Evolutionary conservation across 2,797 vertebrate species (phyloP).

Genomic region (Lepus townsendii): DNA sequence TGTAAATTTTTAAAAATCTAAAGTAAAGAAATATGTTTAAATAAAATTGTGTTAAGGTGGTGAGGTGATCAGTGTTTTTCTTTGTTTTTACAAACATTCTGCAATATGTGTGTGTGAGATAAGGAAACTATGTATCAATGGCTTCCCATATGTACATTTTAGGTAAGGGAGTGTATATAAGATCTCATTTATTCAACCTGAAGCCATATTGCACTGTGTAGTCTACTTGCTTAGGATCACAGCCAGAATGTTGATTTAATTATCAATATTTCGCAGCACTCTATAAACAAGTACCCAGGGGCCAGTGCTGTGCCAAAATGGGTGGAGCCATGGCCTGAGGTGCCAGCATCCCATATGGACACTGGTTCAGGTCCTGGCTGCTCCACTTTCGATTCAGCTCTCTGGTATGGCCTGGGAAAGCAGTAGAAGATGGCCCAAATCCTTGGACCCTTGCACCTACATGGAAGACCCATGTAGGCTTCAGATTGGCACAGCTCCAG

Average conservation of each 20-base stretch:
- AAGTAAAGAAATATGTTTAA: not conserved
- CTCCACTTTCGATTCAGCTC: too few species aligned
- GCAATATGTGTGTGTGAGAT: not conserved
- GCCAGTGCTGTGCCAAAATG: not conserved
- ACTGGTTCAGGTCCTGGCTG: too few species aligned
- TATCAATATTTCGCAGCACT: not conserved
- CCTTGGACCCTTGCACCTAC: too few species aligned
- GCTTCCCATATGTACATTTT: not conserved
- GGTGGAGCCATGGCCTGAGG: too few species aligned
- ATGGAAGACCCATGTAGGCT: too few species aligned
- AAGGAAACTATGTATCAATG: not conserved
- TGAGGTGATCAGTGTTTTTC: not conserved
- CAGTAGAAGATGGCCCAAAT: too few species aligned
- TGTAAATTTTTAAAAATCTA: not conserved
- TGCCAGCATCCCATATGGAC: too few species aligned
- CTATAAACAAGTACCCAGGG: slow-evolving; percentile 2
- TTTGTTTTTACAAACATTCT: slow-evolving; percentile 36
- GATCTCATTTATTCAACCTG: not conserved
- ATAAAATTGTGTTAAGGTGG: not conserved
- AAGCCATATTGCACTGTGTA: not conserved
- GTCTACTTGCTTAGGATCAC: not conserved
- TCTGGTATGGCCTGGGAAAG: too few species aligned
- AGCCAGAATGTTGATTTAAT: not conserved
- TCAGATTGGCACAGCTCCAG: too few species aligned
- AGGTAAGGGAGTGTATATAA: not conserved